A percentile compares a stretch with the other conserved stretches of the same genome.
Evolutionary conservation across 2,113 vertebrate genomes (phyloP).

Genomic region (Paramormyrops kingsleyae): DNA sequence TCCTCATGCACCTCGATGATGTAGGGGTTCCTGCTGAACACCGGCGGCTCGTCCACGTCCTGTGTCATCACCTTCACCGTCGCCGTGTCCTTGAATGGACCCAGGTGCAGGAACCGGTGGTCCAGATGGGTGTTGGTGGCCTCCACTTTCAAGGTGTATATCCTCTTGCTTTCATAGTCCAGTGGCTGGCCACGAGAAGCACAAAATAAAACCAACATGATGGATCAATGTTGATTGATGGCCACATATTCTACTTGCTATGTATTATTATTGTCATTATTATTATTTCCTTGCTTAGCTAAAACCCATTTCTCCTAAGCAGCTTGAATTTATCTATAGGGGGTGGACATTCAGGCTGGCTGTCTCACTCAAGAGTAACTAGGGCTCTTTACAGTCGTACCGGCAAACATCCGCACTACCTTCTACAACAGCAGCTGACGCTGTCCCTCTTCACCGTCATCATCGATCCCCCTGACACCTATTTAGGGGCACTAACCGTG

Average conservation of each 20-base stretch:
- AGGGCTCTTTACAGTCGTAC: neutral
- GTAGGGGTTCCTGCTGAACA: slow-evolving; percentile 78
- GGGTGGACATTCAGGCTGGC: neutral
- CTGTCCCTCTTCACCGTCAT: neutral
- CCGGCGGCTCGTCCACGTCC: slow-evolving; percentile 83
- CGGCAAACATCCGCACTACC: neutral
- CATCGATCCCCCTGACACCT: neutral
- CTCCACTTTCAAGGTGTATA: slow-evolving; percentile 81
- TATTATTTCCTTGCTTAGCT: neutral
- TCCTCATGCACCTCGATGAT: slow-evolving; percentile 93
- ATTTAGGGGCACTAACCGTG: neutral
- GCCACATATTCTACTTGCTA: neutral
- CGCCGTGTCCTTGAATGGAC: slow-evolving; percentile 86
- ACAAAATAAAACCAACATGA: slow-evolving; percentile 26
- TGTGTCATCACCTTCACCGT: slow-evolving; percentile 79
- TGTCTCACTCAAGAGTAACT: neutral
- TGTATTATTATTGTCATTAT: neutral
- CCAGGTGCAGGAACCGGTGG: slow-evolving; percentile 73
- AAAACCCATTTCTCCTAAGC: neutral
- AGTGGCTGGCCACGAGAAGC: slow-evolving; percentile 62
- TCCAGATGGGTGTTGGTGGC: slow-evolving; percentile 83
- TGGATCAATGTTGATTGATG: neutral
- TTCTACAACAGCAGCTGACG: neutral
- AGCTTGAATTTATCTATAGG: neutral
- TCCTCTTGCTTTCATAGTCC: slow-evolving; percentile 87